A percentile compares a stretch with the other conserved stretches of the same genome.
phyloP scores from a whole-genome alignment of 2,113 vertebrate genomes.

The Garra rufa region DNA sequence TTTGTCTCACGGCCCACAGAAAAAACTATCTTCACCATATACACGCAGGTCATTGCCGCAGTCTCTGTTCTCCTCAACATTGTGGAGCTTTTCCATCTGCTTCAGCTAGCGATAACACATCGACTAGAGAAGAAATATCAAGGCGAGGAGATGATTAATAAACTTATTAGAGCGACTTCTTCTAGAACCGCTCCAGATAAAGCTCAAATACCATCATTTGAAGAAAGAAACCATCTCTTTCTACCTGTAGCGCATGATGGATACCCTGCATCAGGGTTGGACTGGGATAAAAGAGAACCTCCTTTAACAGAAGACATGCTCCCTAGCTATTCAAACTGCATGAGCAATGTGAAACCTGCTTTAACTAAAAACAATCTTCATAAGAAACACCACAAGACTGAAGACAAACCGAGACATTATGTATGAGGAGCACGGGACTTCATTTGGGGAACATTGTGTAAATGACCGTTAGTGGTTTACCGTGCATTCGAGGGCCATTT shows the following conservation, averaged over 20 bases:
- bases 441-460: not conserved
- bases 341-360: conserved; percentile 56
- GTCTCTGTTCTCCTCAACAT: conserved; percentile 90
- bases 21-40: conserved; percentile 96
- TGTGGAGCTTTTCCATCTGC: conserved; percentile 85
- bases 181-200: not conserved
- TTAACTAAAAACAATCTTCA: conserved; percentile 53
- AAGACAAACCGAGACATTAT: conserved; percentile 69
- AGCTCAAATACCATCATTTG: conserved; percentile 31
- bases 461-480: conserved; percentile 54
- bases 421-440: conserved; percentile 62
- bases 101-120: conserved; percentile 72
- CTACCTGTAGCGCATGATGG: conserved; percentile 22
- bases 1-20: conserved; percentile 95
- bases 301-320: conserved; percentile 53
- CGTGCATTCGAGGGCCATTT: conserved; percentile 52
- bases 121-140: conserved; percentile 66
- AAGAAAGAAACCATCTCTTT: conserved; percentile 41
- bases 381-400: conserved; percentile 56
- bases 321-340: conserved; percentile 73
- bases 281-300: conserved; percentile 53
- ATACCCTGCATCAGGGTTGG: conserved; percentile 58
- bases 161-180: not conserved
- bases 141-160: not conserved
- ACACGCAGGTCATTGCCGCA: conserved; percentile 86